A percentile compares a stretch with the other conserved stretches of the same genome.
Evolutionary conservation across 2,888 invertebrate genomes (phyloP).

Genomic region (Lasioglossum zephyrum): DNA sequence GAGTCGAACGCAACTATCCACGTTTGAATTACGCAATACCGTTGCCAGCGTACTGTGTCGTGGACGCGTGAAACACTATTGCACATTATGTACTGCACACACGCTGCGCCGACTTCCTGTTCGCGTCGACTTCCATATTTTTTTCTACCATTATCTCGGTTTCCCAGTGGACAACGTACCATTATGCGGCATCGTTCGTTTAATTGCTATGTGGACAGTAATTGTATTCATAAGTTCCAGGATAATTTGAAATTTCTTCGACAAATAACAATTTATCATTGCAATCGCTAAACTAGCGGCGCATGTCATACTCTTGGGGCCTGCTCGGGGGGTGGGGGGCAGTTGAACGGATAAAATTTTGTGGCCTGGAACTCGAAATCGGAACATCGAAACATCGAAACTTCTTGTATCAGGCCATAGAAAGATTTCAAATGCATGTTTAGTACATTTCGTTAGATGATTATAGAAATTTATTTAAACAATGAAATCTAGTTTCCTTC

Average conservation of each 20-base stretch:
- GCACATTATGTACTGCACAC: not conserved
- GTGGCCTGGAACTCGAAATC: too few species aligned
- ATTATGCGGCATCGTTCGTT: slow-evolving; percentile 22
- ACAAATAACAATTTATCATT: too few species aligned
- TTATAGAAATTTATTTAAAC: too few species aligned
- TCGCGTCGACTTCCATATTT: slow-evolving; percentile 31
- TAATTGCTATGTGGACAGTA: slow-evolving; percentile 22
- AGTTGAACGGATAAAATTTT: too few species aligned
- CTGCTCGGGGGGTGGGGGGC: too few species aligned
- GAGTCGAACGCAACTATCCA: slow-evolving; percentile 26
- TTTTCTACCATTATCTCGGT: slow-evolving; percentile 41
- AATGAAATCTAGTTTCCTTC: too few species aligned
- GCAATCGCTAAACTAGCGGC: too few species aligned
- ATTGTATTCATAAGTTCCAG: not conserved
- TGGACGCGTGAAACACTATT: slow-evolving; percentile 1
- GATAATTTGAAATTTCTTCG: not conserved
- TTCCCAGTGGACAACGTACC: slow-evolving; percentile 42
- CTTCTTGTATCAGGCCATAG: too few species aligned
- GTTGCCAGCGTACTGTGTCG: slow-evolving; percentile 33
- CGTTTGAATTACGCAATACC: slow-evolving; percentile 52
- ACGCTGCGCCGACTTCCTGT: slow-evolving; percentile 51
- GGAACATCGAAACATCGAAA: too few species aligned
- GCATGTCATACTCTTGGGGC: too few species aligned
- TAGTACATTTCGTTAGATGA: too few species aligned
- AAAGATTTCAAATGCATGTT: too few species aligned